These are phyloP conservation scores for Planococcus citri DNA, from an alignment of 1,140 invertebrate genomes.

Conservation along the genomic window DNA sequence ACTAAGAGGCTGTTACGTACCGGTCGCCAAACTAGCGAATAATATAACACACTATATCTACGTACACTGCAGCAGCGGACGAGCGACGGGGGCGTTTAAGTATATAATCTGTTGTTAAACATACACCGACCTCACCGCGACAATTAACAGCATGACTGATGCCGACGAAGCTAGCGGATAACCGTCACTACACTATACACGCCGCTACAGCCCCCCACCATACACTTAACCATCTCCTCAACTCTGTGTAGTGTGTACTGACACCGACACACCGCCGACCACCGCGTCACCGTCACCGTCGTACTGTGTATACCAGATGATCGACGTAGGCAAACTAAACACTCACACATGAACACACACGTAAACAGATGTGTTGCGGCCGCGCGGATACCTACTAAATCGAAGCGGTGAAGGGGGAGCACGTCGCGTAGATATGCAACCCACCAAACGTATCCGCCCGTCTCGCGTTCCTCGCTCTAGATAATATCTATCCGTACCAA, in stretches of 20 bases:
- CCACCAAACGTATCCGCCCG: too few relatives aligned
- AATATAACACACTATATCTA: not conserved
- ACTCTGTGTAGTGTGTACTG: not conserved
- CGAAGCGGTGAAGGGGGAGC: not conserved
- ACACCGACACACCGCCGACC: too few relatives aligned
- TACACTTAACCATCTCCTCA: not conserved
- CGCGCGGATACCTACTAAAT: too few relatives aligned
- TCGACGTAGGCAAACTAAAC: not conserved
- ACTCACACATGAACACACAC: too few relatives aligned
- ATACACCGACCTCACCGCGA: not conserved
- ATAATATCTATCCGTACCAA: too few relatives aligned
- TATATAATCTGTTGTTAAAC: conserved; percentile 8
- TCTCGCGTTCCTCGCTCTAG: too few relatives aligned
- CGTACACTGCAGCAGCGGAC: not conserved
- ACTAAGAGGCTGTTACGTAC: not conserved
- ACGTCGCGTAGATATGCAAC: too few relatives aligned
- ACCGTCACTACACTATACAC: not conserved
- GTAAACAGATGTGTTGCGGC: not conserved
- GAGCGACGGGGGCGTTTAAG: not conserved
- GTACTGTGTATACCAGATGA: not conserved
- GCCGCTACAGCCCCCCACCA: not conserved
- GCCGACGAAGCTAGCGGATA: not conserved
- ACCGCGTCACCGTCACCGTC: too few relatives aligned
- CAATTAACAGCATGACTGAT: conserved; percentile 6
- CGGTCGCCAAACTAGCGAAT: not conserved